Conservation (phyloP, 2,113 vertebrate genomes). For the Epinephelus lanceolatus region DNA sequence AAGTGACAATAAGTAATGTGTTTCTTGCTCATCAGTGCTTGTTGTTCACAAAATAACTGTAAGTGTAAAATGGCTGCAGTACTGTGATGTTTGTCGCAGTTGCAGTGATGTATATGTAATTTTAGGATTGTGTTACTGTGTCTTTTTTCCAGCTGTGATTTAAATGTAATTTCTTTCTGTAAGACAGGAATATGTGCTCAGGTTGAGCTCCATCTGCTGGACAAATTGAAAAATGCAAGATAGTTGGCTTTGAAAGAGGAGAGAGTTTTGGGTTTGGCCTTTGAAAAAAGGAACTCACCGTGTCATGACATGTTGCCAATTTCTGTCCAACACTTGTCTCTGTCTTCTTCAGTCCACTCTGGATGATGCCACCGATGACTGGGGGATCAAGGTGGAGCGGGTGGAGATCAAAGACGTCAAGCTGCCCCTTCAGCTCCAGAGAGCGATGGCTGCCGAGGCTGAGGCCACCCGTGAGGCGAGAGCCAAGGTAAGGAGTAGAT, state of each 20-base stretch:
- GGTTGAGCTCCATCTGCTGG: conserved; percentile 57
- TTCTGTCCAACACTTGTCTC: neutral
- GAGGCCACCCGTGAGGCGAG: conserved; percentile 94
- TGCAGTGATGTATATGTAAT: neutral
- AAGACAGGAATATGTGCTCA: neutral
- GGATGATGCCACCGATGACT: conserved; percentile 93
- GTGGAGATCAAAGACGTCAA: conserved; percentile 99
- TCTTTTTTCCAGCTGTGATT: neutral
- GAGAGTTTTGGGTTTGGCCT: neutral
- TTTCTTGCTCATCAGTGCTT: no score
- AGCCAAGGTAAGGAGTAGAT: conserved; percentile 88
- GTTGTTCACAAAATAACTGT: no score
- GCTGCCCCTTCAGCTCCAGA: conserved; percentile 94
- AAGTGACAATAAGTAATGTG: neutral
- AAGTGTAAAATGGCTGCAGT: neutral
- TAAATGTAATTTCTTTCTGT: neutral
- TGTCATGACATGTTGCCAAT: neutral
- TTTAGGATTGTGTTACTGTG: neutral
- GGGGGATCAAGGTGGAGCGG: conserved; percentile 98
- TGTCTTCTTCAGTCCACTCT: conserved; percentile 83
- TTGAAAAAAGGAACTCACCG: neutral
- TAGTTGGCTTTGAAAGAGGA: neutral
- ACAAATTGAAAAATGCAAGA: neutral
- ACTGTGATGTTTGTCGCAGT: neutral
- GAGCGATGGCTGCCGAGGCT: conserved; percentile 98